Base-by-base conservation (phyloP, 2,888 invertebrate genomes). In the Autographa pulchrina region DNA sequence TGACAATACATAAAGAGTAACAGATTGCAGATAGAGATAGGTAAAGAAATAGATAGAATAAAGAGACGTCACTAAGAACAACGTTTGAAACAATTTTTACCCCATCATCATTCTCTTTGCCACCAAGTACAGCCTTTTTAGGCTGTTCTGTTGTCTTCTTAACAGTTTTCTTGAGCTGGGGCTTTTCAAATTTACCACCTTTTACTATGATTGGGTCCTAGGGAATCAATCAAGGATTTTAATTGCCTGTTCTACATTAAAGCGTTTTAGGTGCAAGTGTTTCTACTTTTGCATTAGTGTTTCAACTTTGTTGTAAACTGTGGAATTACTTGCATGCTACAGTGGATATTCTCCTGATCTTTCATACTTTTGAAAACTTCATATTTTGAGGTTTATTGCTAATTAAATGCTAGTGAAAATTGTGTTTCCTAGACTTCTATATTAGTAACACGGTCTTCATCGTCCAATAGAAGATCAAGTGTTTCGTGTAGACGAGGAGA, bases 151-250 rank as follows among this genome's bases (percentile, higher is more conserved):
- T 87, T 71, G 90, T 86, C 88, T 92, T 94, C 93, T 91, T 95
- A 78, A 88, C 88, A 82, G 90, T 92, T 94, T 93, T 96, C 94
- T 94, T 96, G 82, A 95, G 94, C 81, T 94, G 91, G 79, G 96
- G 96, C 76, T 90, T 92, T 90, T 95, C 94, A 77, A 96, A 95
- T 92, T 91, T 96, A 91, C 95, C 95, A 86, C 90, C 94, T 86
- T 93, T 93, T 86, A 93, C 92, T 83, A 90, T 84, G 88, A 95
- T 88, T 88, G 94, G 95, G 80, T 92, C 95, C 96, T 96, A 95
- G 52, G 80, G 88, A 94, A 90, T 92, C 90, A 93, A 90, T 85
- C 82, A 88, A 91, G 88, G 89, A 88, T 90, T 89, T 72, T 90
- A 88, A 86, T 86, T 20, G 82, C 85, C 80, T 77, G 77, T 82